Evolutionary conservation across 2,888 invertebrate species (phyloP).

Genomic region (Listrodromus nycthemerus): DNA sequence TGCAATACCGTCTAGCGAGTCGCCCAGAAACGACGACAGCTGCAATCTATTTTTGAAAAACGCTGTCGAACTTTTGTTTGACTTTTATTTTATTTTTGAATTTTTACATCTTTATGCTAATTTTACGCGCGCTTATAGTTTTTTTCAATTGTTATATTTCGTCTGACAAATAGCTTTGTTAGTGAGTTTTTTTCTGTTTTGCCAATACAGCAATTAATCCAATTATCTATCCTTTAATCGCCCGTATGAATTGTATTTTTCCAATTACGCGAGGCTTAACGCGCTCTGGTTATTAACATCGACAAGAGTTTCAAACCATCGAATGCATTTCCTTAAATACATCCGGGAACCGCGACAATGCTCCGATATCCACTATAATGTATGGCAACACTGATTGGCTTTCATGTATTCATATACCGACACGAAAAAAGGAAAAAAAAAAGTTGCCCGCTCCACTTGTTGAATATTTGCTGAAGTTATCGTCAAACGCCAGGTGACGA

Average conservation of each 20-base stretch:
- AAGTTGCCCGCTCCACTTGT: neutral
- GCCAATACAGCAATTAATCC: neutral
- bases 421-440: neutral
- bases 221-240: neutral
- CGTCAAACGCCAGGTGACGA: neutral
- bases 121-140: too few relatives aligned
- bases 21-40: conserved; percentile 33
- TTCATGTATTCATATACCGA: neutral
- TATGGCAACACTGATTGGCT: neutral
- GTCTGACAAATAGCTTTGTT: too few relatives aligned
- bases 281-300: neutral
- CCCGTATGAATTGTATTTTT: neutral
- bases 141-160: too few relatives aligned
- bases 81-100: too few relatives aligned
- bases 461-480: neutral
- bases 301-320: neutral
- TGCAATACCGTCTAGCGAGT: conserved; percentile 11
- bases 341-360: neutral
- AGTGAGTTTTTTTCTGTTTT: neutral
- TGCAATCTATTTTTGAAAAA: conserved; percentile 45
- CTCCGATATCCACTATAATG: neutral
- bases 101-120: neutral
- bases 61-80: neutral
- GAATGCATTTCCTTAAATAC: neutral
- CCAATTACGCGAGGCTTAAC: neutral